Conservation (phyloP, 2,113 vertebrate genomes). For the Ochotona curzoniae region DNA sequence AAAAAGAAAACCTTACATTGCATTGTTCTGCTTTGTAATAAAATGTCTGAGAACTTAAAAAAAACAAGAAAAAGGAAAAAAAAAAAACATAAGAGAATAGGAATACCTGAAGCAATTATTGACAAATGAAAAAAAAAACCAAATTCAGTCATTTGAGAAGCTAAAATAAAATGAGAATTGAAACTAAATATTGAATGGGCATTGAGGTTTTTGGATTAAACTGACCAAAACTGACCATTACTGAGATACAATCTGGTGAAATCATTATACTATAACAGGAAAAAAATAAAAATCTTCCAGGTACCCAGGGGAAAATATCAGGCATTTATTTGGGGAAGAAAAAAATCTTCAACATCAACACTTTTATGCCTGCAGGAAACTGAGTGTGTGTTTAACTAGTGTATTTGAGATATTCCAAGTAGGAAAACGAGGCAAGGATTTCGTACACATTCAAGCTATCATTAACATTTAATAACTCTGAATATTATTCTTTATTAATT, state of each 20-base stretch:
- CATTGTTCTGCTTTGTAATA: slow-evolving; percentile 59
- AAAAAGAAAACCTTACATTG: slow-evolving; percentile 86
- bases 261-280: neutral
- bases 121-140: neutral
- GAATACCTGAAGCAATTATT: neutral
- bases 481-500: neutral
- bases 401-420: neutral
- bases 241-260: neutral
- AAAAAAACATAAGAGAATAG: neutral
- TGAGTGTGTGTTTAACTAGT: neutral
- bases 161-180: slow-evolving; percentile 4
- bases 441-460: neutral
- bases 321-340: neutral
- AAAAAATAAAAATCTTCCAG: neutral
- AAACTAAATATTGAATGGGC: neutral
- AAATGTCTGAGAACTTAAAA: slow-evolving; percentile 8
- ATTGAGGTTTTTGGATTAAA: neutral
- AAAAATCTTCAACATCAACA: neutral
- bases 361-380: neutral
- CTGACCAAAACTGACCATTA: neutral
- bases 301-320: neutral
- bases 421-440: neutral
- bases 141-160: neutral
- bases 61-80: neutral
- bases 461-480: neutral